Percentiles rank a stretch among this genome's conserved stretches.
phyloP scores from a whole-genome alignment of 2,888 invertebrate species.

The Conops quadrifasciatus region DNA sequence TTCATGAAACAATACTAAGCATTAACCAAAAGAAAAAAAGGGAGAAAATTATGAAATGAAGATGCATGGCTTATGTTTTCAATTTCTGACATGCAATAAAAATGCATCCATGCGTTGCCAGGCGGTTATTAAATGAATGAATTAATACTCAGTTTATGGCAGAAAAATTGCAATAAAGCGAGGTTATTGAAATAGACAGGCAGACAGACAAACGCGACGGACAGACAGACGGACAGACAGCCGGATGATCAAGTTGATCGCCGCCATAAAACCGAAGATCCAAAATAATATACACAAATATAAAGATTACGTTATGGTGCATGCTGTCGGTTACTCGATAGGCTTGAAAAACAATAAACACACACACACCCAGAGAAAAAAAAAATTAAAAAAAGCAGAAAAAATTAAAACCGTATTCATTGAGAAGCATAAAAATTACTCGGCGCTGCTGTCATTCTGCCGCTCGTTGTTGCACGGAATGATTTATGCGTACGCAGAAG shows the following conservation, averaged over 20 bases:
- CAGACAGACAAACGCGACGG: too few species aligned
- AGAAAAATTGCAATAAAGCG: neutral
- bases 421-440: neutral
- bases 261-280: neutral
- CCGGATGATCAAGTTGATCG: neutral
- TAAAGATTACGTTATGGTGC: neutral
- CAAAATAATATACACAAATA: neutral
- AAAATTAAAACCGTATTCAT: neutral
- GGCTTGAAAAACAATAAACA: neutral
- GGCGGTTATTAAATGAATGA: neutral
- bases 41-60: neutral
- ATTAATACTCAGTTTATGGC: neutral
- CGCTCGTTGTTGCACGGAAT: neutral
- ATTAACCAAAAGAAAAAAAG: neutral
- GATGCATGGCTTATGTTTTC: neutral
- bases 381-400: neutral
- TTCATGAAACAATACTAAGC: neutral
- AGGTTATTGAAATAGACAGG: neutral
- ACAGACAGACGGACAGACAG: neutral
- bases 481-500: neutral
- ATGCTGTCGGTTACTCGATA: too few species aligned
- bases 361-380: neutral
- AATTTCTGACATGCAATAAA: neutral
- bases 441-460: slow-evolving; percentile 3
- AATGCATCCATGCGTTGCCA: neutral